phyloP scores from a whole-genome alignment of 2,113 vertebrate species.

The Melanocharis versteri region DNA sequence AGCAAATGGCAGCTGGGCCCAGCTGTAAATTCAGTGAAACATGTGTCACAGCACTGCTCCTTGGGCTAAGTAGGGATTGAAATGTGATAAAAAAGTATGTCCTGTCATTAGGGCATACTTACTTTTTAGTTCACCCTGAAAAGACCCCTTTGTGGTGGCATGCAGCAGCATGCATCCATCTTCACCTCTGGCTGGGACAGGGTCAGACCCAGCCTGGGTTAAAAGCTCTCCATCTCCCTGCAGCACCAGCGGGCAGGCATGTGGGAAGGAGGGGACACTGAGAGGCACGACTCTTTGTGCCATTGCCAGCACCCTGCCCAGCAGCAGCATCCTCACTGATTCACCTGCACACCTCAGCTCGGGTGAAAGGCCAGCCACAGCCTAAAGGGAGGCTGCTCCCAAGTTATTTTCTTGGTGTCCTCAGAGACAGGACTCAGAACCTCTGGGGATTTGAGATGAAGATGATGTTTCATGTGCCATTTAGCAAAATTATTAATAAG shows the following conservation, averaged over 20 bases:
- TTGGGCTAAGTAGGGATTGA: background rate
- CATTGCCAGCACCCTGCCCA: background rate
- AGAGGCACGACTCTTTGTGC: background rate
- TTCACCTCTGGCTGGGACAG: background rate
- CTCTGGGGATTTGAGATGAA: background rate
- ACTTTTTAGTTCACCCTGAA: background rate
- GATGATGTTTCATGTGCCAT: background rate
- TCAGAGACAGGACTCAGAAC: background rate
- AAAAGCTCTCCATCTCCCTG: background rate
- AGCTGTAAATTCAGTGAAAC: background rate
- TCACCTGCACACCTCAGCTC: accelerated
- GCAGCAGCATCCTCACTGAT: background rate
- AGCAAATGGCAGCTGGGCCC: background rate
- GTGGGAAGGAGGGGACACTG: background rate
- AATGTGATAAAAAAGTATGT: background rate
- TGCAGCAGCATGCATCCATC: background rate
- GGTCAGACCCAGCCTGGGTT: background rate
- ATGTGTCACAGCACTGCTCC: background rate
- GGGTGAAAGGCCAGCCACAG: accelerated
- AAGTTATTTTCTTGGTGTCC: background rate
- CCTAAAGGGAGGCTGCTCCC: background rate
- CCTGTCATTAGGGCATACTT: background rate
- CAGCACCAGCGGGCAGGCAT: accelerated
- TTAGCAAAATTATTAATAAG: background rate
- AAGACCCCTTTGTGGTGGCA: background rate